A percentile compares a stretch with the other conserved stretches of the same genome.
phyloP scores from a whole-genome alignment of 2,113 vertebrate species.

The Falcunculus frontatus region DNA sequence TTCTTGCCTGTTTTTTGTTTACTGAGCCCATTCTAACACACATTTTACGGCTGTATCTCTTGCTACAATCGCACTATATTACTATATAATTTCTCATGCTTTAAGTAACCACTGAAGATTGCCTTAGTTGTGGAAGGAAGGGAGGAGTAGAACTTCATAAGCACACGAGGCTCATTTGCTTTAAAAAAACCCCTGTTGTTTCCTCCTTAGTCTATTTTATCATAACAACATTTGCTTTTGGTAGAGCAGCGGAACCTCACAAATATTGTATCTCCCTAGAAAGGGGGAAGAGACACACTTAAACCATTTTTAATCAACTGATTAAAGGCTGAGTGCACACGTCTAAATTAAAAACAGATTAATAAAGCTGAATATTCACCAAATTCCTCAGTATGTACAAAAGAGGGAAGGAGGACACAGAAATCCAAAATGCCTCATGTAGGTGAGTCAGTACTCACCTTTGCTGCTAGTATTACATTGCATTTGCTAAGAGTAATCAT shows the following conservation, averaged over 20 bases:
- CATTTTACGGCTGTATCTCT: not conserved
- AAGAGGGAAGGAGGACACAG: not conserved
- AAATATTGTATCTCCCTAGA: not conserved
- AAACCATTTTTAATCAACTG: not conserved
- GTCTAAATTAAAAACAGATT: not conserved
- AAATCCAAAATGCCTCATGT: not conserved
- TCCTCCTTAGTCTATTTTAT: slow-evolving; percentile 51
- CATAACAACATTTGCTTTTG: slow-evolving; percentile 49
- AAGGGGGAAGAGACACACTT: not conserved
- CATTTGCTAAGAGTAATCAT: not conserved
- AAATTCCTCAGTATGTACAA: not conserved
- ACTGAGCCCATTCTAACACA: slow-evolving; percentile 17
- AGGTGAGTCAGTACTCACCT: not conserved
- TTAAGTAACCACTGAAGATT: slow-evolving; percentile 27
- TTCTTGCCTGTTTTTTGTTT: not conserved
- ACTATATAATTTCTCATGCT: slow-evolving; percentile 33
- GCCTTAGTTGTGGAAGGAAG: slow-evolving; percentile 3
- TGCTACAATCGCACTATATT: not conserved
- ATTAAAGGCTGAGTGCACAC: not conserved
- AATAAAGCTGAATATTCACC: not conserved
- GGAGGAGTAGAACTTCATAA: slow-evolving; percentile 22
- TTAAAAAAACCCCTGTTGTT: slow-evolving; percentile 47
- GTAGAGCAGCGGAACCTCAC: not conserved
- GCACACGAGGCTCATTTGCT: slow-evolving; percentile 28
- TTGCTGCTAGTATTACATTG: not conserved